Evolutionary conservation across 2,888 invertebrate species (phyloP), one percentile per base, ranked within the genome.

Genomic region (Papilio demoleus): DNA sequence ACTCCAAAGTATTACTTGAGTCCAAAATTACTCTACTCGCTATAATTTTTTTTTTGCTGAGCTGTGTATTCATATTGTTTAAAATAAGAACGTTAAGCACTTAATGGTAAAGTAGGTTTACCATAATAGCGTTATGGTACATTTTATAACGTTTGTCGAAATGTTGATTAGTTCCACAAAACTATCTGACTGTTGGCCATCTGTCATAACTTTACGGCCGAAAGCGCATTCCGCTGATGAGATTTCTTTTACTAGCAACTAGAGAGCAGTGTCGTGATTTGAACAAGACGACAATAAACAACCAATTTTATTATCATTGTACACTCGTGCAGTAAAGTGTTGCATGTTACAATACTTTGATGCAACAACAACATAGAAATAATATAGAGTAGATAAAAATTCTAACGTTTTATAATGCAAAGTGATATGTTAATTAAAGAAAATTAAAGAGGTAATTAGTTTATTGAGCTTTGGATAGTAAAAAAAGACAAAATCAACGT

Each of bases 181-280:
- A 38, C 24, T 27, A 56, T 36, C 22, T 59, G 36, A 34, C 9
- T 11, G 36, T 59, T 36, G 24, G 12, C 34, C 59, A 60, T 66
- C 45, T 60, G 53, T 68, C 45, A 63, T 68, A 68, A 45, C 34
- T 68, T 68, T 68, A 68, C 63, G 56, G 45, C 38, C 58, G 68
- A 47, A 58, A 58, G 63, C 58, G 58, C 58, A 36, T 34, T 50
- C 53, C 67, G 12, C 40, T 40, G 50, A 67, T 61, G 47, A 63
- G 63, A 63, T 63, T 63, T 68, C 63, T 68, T 68, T 58, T 63
- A 63, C 22, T 56, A 12, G 36, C 8, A 27, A 50, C 50, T 67
- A 38, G 60, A 62, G 68, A 68, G 63, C 31, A 68, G 5, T 68
- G 68, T 59, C 34, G 36, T 47, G 45, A 36, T 59, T 63, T 40